Conservation (phyloP, 2,797 vertebrate genomes). For the Sphenopsis melanotis region DNA sequence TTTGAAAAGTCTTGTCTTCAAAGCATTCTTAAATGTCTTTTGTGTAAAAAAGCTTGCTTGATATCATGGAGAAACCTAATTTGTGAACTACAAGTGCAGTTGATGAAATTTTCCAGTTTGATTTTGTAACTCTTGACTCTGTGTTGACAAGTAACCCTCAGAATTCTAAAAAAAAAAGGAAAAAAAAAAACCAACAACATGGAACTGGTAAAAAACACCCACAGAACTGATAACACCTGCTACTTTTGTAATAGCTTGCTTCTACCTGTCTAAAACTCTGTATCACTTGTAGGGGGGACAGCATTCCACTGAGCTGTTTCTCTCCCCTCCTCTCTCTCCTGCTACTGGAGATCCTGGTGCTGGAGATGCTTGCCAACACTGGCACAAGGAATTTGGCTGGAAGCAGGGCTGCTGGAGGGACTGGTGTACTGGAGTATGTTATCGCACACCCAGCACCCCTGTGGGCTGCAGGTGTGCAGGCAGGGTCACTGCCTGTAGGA, state of each 20-base stretch:
- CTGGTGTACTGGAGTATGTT: fast-evolving
- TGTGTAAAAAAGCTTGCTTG: background rate
- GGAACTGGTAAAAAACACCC: background rate
- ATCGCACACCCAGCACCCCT: background rate
- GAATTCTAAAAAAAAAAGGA: background rate
- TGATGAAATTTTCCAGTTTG: background rate
- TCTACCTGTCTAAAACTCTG: background rate
- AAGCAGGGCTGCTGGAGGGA: background rate
- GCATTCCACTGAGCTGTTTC: background rate
- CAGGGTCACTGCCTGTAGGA: background rate
- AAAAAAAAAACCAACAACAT: fast-evolving
- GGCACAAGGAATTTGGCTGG: background rate
- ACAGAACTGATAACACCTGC: background rate
- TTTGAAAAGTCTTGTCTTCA: background rate
- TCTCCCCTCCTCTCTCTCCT: background rate
- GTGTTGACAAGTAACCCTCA: background rate
- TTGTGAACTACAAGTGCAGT: background rate
- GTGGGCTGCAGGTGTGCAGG: background rate
- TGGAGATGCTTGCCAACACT: background rate
- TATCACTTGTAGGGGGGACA: fast-evolving
- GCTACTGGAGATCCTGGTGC: background rate
- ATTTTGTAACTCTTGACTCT: background rate
- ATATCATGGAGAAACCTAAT: background rate
- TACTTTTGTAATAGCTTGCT: background rate
- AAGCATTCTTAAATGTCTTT: background rate